These are phyloP conservation scores for Polyergus mexicanus DNA, from an alignment of 1,140 invertebrate genomes.

Conservation along the genomic window DNA sequence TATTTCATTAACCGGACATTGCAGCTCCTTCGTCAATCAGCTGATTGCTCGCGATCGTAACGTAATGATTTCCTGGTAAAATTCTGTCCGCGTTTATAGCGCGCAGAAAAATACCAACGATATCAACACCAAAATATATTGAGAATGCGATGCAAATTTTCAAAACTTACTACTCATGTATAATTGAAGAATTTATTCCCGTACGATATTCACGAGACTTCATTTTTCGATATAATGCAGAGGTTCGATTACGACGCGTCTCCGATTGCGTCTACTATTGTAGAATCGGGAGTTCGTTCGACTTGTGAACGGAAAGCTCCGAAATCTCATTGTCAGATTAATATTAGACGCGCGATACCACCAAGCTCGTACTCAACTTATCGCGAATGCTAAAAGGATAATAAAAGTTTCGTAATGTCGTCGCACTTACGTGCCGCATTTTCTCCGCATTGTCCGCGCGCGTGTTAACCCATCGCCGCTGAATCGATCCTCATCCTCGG, in stretches of 20 bases:
- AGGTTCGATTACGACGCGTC: not conserved
- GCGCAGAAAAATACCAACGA: not conserved
- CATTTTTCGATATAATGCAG: not conserved
- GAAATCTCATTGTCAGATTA: not conserved
- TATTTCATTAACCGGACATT: constrained; percentile 5
- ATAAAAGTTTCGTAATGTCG: constrained; percentile 57
- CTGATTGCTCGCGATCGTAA: not conserved
- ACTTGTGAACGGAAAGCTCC: not conserved
- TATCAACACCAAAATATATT: not conserved
- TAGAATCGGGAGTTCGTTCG: not conserved
- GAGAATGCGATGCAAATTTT: not conserved
- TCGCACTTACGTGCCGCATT: constrained; percentile 56
- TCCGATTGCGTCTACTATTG: no score
- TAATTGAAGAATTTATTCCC: not conserved
- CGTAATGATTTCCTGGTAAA: constrained; percentile 2
- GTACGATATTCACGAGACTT: not conserved
- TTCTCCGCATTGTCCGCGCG: constrained; percentile 62
- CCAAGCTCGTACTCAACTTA: not conserved
- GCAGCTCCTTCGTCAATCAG: not conserved
- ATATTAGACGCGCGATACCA: not conserved
- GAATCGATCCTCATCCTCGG: constrained; percentile 39
- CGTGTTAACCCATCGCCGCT: constrained; percentile 52
- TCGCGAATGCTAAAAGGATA: constrained; percentile 54
- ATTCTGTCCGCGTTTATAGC: not conserved
- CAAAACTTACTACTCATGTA: not conserved